A percentile compares a stretch with the other conserved stretches of the same genome.
Evolutionary conservation across 2,888 invertebrate genomes (phyloP).

Genomic region (Apantesis nais): DNA sequence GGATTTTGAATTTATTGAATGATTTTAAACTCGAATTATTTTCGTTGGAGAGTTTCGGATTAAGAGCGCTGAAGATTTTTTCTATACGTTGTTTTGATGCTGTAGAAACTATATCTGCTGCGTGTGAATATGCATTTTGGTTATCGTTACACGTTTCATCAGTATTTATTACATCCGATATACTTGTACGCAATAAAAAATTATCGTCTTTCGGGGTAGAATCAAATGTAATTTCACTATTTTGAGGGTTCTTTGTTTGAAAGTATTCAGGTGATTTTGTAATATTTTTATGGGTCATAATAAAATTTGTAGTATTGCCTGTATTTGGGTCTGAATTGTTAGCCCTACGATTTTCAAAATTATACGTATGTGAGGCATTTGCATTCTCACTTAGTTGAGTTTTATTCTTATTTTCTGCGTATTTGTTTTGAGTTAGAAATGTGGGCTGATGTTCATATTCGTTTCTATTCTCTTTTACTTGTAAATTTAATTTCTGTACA

Average conservation of each 20-base stretch:
- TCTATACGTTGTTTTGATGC: constrained; percentile 7
- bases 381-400: background rate
- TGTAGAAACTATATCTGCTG: background rate
- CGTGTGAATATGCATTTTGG: background rate
- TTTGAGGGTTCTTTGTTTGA: background rate
- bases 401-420: background rate
- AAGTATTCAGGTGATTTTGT: background rate
- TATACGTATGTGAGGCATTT: background rate
- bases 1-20: constrained; percentile 29
- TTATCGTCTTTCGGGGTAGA: background rate
- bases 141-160: background rate
- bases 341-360: background rate
- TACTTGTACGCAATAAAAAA: background rate
- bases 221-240: background rate
- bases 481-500: constrained; percentile 9
- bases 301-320: background rate
- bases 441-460: background rate
- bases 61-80: constrained; percentile 18
- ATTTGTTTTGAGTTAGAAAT: background rate
- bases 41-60: background rate
- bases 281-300: background rate
- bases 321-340: background rate
- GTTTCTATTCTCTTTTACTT: background rate
- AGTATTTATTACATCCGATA: background rate
- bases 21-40: background rate